Evolutionary conservation across 2,888 invertebrate genomes (phyloP), one percentile per base, ranked within the genome.

Genomic region (Ophioninae sp.): DNA sequence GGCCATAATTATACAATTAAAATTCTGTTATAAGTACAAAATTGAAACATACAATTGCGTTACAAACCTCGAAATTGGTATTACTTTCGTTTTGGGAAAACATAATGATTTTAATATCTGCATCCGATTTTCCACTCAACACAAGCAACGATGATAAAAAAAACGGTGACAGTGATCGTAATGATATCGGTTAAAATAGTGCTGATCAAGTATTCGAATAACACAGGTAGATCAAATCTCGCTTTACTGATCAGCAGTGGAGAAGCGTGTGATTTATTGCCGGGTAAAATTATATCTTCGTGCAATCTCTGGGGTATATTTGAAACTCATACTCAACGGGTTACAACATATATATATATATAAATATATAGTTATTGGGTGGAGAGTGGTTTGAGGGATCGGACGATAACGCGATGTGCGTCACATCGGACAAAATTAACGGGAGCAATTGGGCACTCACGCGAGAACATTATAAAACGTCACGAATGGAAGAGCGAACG

Each of bases 371-470:
- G 44, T 44, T 44, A 44, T 44, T 44, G 44, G 63, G 22, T 30
- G 20, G 73, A 58, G n/a, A 44, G 44, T 44, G 44, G 44, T 44
- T 13, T 23, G 71, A 64, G 58, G 41, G 72, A 65, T 79, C 71
- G 22, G 23, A 41, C 41, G 71, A 79, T 79, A 72, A 79, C 71
- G 58, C 79, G 64, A 79, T 63, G 64, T 71, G 64, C 17, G 58
- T 58, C 63, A n/a, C 65, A 65, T 79, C 69, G 64, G 58, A 64
- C 17, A 37, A 65, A 64, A 79, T 59, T 56, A 72, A 72, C 58
- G 72, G 23, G 58, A 63, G 17, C 64, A 71, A 72, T 41, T 17
- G n/a, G 13, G 58, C 6, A 64, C 37, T 59, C 37, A 61, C 41
- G 39, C 59, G 20, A 39, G 10, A 6, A 39, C 22, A 72, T 39